Base-by-base conservation (phyloP, 2,888 invertebrate genomes). In the Automeris io region DNA sequence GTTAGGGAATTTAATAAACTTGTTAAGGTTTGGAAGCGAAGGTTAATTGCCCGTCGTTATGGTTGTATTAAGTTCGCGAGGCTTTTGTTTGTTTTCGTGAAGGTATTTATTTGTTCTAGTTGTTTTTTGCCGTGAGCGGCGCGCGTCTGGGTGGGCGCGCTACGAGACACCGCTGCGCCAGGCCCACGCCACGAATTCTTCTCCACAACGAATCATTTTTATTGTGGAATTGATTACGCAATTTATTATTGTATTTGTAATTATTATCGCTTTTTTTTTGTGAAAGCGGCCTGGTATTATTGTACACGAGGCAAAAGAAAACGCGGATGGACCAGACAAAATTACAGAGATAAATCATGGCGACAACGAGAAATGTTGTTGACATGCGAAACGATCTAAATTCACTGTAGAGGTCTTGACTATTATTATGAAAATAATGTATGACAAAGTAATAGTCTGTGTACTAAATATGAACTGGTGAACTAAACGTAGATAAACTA, bases 1-100 rank as follows among this genome's bases (percentile, higher is more conserved):
- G 74, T 74, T 81, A 76, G 73, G 68, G 74, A 81, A 83, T 86
- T 67, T 86, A 85, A 85, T 87, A 86, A 83, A 86, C 85, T 86
- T 83, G 86, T 86, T 85, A 83, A 72, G 73, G 76, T 77, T 80
- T 79, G 70, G 79, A 71, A 78, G 72, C 71, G 71, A 64, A 80
- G 75, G 81, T 79, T 77, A 81, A 81, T 82, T 79, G 74, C 71
- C 63, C 60, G 66, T 56, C 47, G 72, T 76, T 79, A 77, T 83
- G 70, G 74, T 83, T 81, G 82, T 85, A 75, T 82, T 85, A 65
- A 75, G 79, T 77, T 80, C 69, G 78, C 79, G 70, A 74, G 77
- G 80, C 63, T 63, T 69, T 57, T 83, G 74, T 83, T 82, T 85
- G 82, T 81, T 85, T 79, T 83, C 79, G 74, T 80, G 55, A 47